These are phyloP conservation scores for Sterna hirundo DNA, from an alignment of 2,113 vertebrate genomes.

Conservation along the genomic window DNA sequence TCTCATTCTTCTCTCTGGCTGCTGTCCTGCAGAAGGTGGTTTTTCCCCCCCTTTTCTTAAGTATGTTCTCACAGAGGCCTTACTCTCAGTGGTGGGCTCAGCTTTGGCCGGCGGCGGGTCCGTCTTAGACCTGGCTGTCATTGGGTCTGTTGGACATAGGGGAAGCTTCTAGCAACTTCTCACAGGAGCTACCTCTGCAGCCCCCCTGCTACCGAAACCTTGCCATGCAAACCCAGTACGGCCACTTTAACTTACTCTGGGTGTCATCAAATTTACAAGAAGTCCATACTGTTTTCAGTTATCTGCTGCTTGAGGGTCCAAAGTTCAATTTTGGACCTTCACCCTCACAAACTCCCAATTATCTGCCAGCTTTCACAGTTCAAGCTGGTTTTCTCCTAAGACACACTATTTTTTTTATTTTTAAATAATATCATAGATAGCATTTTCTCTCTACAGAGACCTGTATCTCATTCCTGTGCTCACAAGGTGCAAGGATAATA, in stretches of 20 bases:
- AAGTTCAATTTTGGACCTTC: neutral
- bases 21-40: neutral
- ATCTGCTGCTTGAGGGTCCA: neutral
- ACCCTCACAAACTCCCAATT: neutral
- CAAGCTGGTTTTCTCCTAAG: neutral
- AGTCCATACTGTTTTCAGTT: neutral
- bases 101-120: fast-evolving
- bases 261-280: neutral
- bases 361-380: neutral
- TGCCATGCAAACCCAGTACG: neutral
- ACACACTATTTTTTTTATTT: neutral
- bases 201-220: neutral
- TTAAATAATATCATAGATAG: neutral
- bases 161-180: neutral
- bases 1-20: neutral
- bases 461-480: neutral
- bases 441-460: neutral
- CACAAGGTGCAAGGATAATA: neutral
- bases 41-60: neutral
- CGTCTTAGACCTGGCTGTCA: fast-evolving
- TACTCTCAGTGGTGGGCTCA: fast-evolving
- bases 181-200: neutral
- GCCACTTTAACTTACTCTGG: neutral
- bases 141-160: fast-evolving
- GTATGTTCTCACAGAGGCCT: fast-evolving